Conservation (phyloP, 1,140 invertebrate genomes). For the Drosophila rufa region DNA sequence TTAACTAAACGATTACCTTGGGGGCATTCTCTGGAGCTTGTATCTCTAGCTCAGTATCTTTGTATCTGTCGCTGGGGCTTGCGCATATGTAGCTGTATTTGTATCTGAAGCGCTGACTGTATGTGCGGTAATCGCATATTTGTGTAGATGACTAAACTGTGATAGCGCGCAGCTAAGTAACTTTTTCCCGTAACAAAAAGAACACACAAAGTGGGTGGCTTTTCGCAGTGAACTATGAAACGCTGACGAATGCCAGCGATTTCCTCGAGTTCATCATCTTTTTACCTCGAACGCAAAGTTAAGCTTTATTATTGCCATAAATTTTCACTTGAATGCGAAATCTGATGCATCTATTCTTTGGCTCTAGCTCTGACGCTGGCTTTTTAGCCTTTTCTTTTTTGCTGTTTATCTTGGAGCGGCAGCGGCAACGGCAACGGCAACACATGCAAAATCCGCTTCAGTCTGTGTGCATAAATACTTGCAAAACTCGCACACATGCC, state of each 20-base stretch:
- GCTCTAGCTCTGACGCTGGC: conserved; percentile 12
- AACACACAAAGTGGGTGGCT: conserved; percentile 8
- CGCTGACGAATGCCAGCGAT: conserved; percentile 43
- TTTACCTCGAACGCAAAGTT: conserved; percentile 77
- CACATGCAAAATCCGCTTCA: conserved; percentile 41
- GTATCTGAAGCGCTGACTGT: conserved; percentile 26
- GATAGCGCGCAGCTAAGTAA: conserved; percentile 53
- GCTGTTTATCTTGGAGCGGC: conserved; percentile 54
- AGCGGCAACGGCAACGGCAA: conserved; percentile 15
- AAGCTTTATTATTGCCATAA: conserved; percentile 81
- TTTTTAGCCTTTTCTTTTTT: conserved; percentile 32
- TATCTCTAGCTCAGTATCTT: conserved; percentile 31
- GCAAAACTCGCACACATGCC: conserved; percentile 36
- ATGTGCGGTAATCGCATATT: conserved; percentile 58
- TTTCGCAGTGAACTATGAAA: conserved; percentile 33
- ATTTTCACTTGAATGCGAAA: conserved; percentile 82
- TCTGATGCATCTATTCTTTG: conserved; percentile 77
- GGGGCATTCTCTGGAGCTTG: conserved; percentile 22
- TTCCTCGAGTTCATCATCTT: conserved; percentile 51
- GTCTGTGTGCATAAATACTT: conserved; percentile 49
- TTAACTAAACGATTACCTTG: conserved; percentile 14
- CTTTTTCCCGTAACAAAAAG: conserved; percentile 18
- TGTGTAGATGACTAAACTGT: conserved; percentile 74
- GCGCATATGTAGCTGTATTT: conserved; percentile 8
- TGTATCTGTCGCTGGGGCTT: conserved; percentile 10